Percentiles rank a stretch among this genome's conserved stretches.
phyloP scores from a whole-genome alignment of 2,113 vertebrate genomes.

The Burhinus bistriatus region DNA sequence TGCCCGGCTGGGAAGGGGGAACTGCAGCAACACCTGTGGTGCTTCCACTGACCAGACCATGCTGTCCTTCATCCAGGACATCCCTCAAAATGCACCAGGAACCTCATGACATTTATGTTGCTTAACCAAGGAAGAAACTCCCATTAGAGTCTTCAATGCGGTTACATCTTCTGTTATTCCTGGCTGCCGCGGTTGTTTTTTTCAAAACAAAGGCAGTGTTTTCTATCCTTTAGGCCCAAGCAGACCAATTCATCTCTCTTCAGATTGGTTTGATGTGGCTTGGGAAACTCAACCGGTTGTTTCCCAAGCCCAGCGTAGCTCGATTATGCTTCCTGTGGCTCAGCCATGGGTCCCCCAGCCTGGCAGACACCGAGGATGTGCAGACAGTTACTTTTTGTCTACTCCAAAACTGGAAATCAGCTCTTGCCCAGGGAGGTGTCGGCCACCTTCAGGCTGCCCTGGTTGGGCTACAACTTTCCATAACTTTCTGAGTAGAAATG shows the following conservation, averaged over 20 bases:
- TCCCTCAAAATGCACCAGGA: background rate
- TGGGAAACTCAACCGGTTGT: background rate
- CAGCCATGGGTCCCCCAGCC: background rate
- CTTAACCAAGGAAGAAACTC: background rate
- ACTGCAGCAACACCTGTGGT: background rate
- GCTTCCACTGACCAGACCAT: background rate
- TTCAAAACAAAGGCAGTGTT: conserved; percentile 44
- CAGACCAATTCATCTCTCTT: conserved; percentile 36
- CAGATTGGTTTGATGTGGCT: conserved; percentile 46
- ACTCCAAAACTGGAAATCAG: background rate
- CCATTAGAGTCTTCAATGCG: background rate
- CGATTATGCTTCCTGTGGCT: background rate
- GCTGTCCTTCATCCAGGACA: background rate
- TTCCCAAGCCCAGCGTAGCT: background rate
- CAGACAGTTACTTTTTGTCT: background rate
- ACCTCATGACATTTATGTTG: background rate
- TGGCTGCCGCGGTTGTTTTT: background rate
- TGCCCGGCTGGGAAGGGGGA: background rate
- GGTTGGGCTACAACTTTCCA: background rate
- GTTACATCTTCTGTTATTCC: conserved; percentile 38
- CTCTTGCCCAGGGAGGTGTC: background rate
- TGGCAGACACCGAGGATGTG: background rate
- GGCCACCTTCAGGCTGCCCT: background rate
- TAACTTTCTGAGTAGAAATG: background rate
- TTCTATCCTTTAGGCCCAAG: conserved; percentile 7